Base-by-base conservation (phyloP, 37 sponge, comb jelly and placozoan genomes). In the Halisarca cf. caerulea region DNA sequence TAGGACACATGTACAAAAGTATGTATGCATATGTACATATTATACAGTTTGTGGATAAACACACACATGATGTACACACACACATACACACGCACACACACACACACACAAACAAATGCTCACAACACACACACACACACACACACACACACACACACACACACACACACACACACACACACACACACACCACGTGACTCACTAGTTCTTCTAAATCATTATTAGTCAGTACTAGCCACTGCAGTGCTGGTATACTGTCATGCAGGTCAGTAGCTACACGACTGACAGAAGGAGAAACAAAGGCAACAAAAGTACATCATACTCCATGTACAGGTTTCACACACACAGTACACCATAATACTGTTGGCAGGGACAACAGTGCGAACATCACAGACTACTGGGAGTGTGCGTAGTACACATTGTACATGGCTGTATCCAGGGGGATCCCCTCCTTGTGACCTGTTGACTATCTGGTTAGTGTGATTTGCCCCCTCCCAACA, bases 131-230 rank as follows among this genome's bases (percentile, higher is more conserved):
- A 37, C 78, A 72, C 37, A 74, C 36, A 41, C 24, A 41, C 42
- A 41, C 25, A 47, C 51, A 47, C 11, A 11, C 51, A 6, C 51
- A 47, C 6, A 47, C 11, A 11, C 11, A 47, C 51, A 47, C 51
- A 47, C 51, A 47, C 51, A 47, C 51, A 47, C 51, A 11, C 51
- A 47, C 51, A 47, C 51, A 47, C 51, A 47, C 37, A 37, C 78
- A 72, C 37, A 74, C 36, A 41, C 24, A 41, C 42, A 41, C 25
- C 1, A 41, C 15, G 45, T 18, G 24, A 74, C 2, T 40, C 42
- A 96, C 94, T 78, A 98, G 83, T 40, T 98, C 94, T 25, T 95
- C 91, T 21, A 98, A 44, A 33, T 57, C 88, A 83, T 98, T 98
- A 74, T 94, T 91, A 28, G 92, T 93, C 17, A 98, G 84, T 3